These are phyloP conservation scores for Stegophylla sp. DNA, from an alignment of 2,888 invertebrate species.

Conservation along the genomic window DNA sequence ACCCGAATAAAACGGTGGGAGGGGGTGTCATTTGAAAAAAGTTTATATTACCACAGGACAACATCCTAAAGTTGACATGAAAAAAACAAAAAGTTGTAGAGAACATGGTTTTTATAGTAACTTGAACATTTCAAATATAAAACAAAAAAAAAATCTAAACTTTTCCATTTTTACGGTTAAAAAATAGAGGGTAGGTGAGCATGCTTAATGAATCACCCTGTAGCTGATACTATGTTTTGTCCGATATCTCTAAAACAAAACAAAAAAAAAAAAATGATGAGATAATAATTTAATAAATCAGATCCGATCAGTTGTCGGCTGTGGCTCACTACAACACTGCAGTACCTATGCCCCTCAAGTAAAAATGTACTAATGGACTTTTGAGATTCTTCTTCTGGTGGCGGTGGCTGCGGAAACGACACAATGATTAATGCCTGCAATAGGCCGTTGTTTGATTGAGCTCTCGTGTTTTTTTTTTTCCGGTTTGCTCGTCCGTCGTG, in stretches of 20 bases:
- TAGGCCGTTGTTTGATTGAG: constrained; percentile 53
- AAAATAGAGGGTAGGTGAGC: no score
- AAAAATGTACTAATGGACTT: constrained; percentile 54
- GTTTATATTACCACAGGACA: no score
- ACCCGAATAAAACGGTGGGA: no score
- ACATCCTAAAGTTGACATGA: no score
- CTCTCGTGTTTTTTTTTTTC: constrained; percentile 33
- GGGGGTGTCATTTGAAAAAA: no score
- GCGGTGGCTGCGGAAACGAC: constrained; percentile 43
- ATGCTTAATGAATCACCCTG: no score
- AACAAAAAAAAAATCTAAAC: background rate
- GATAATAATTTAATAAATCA: constrained; percentile 46
- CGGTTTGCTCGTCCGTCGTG: constrained; percentile 16
- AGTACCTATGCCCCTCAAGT: constrained; percentile 21
- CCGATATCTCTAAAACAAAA: background rate
- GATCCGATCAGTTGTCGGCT: constrained; percentile 39
- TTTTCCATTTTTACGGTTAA: background rate
- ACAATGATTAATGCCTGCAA: constrained; percentile 46
- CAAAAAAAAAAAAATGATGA: constrained; percentile 7
- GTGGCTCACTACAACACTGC: constrained; percentile 2
- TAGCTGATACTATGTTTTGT: background rate
- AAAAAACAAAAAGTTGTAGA: no score
- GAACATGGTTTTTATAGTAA: no score
- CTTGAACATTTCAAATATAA: no score
- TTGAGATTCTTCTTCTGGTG: constrained; percentile 44